Evolutionary conservation across 2,888 invertebrate genomes (phyloP).

Genomic region (Acanthoscelides obtectus): DNA sequence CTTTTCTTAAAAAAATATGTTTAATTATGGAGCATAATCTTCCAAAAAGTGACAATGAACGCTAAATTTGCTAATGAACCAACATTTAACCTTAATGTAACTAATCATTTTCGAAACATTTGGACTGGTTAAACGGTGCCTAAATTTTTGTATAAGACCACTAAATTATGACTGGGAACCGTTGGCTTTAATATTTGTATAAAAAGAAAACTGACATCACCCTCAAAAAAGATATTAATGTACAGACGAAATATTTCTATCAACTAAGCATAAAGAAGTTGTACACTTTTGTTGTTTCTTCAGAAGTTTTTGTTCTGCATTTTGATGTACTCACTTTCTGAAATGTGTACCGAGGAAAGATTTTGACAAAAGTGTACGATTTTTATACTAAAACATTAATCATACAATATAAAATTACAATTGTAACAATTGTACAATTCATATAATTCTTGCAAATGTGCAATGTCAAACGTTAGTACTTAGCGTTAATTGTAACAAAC

Average conservation of each 20-base stretch:
- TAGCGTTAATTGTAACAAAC: not conserved
- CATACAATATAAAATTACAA: not conserved
- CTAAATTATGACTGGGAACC: not conserved
- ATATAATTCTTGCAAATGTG: not conserved
- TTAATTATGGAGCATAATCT: too few relatives aligned
- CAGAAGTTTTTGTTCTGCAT: not conserved
- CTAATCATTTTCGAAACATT: not conserved
- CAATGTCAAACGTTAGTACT: not conserved
- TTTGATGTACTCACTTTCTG: too few relatives aligned
- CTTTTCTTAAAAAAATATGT: too few relatives aligned
- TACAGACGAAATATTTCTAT: not conserved
- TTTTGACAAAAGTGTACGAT: not conserved
- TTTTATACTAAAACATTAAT: not conserved
- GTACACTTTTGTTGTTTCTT: not conserved
- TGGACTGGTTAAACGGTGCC: not conserved
- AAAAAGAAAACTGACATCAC: not conserved
- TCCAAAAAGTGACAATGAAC: not conserved
- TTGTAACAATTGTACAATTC: not conserved
- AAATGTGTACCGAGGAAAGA: too few relatives aligned
- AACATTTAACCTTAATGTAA: not conserved
- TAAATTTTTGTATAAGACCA: not conserved
- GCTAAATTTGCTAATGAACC: not conserved
- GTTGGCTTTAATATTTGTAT: slow-evolving; percentile 2
- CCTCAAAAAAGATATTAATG: not conserved
- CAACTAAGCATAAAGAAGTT: not conserved